A percentile compares a stretch with the other conserved stretches of the same genome.
Evolutionary conservation across 2,113 vertebrate species (phyloP).

Genomic region (Hylia prasina): DNA sequence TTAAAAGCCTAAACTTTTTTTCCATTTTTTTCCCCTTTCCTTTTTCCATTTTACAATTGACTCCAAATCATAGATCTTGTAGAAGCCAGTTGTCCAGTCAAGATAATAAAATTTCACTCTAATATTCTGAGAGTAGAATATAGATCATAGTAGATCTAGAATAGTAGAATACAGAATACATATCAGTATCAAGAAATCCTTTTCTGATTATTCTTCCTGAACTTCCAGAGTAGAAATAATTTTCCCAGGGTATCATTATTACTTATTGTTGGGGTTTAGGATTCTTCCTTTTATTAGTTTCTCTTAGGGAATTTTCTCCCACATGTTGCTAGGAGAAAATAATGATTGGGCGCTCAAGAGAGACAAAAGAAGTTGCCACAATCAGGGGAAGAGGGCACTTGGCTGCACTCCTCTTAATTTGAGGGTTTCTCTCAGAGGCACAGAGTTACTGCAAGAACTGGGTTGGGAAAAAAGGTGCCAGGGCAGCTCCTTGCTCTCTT

Average conservation of each 20-base stretch:
- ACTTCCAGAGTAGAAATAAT: background rate
- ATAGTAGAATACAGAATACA: too few relatives aligned
- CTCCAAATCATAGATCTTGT: background rate
- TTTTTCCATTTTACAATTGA: background rate
- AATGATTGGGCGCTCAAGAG: rapidly evolving
- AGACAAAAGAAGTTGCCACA: background rate
- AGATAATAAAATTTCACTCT: background rate
- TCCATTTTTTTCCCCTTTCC: background rate
- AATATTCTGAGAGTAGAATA: background rate
- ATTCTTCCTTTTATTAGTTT: background rate
- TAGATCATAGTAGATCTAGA: too few relatives aligned
- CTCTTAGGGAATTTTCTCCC: background rate
- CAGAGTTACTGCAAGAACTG: rapidly evolving
- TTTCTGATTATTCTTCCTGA: background rate
- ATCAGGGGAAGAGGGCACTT: background rate
- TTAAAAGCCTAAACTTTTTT: background rate
- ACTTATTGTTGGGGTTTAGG: background rate
- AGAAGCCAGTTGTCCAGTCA: background rate
- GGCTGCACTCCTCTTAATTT: too few relatives aligned
- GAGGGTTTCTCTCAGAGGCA: background rate
- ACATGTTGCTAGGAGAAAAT: background rate
- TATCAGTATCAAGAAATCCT: background rate
- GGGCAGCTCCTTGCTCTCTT: background rate
- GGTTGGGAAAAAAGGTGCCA: background rate
- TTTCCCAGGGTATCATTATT: background rate